Base-by-base conservation (phyloP, 2,888 invertebrate species). In the Meliscaeva auricollis region DNA sequence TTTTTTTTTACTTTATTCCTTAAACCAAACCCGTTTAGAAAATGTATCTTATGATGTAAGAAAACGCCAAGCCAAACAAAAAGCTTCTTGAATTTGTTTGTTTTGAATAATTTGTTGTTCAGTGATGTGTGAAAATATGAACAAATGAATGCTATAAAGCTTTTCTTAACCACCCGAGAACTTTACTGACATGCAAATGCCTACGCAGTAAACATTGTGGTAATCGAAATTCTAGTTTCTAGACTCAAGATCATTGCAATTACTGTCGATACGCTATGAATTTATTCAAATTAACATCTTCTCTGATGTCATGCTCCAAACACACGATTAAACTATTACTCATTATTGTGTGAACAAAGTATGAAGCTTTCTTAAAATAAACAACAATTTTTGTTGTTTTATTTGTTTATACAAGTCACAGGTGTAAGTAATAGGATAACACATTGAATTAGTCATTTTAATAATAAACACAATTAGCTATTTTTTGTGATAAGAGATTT, bases 221-320 rank as follows among this genome's bases (percentile, higher is more conserved):
- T 56, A 56, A 20, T 35, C 17, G 35, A 35, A 35, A n/a, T 32
- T 56, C 1, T 17, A 9, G n/a, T 17, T 32, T 56, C 1, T 38
- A 20, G 20, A 56, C 7, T 3, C 58, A 58, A 38, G 58, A 58
- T 58, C 58, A 20, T 20, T 38, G 1, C 58, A 58, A 58, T 58
- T n/a, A n/a, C n/a, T 20, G 35, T 38, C 13, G 58, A 58, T 58
- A 15, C 2, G 7, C 8, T 46, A 54, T 56, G 17, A 17, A 11
- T 32, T 4, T 35, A 38, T 13, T 56, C 35, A 35, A 56, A 56
- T 56, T 38, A 58, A 58, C 13, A 20, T 20, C 17, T 17, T 35
- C 11, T 20, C 58, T 58, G 58, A 58, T 58, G 58, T 58, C 58
- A 58, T 58, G 58, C 58, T 17, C 35, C 7, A 35, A 35, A 3